Base-by-base conservation (phyloP, 2,113 vertebrate species). In the Lathamus discolor region DNA sequence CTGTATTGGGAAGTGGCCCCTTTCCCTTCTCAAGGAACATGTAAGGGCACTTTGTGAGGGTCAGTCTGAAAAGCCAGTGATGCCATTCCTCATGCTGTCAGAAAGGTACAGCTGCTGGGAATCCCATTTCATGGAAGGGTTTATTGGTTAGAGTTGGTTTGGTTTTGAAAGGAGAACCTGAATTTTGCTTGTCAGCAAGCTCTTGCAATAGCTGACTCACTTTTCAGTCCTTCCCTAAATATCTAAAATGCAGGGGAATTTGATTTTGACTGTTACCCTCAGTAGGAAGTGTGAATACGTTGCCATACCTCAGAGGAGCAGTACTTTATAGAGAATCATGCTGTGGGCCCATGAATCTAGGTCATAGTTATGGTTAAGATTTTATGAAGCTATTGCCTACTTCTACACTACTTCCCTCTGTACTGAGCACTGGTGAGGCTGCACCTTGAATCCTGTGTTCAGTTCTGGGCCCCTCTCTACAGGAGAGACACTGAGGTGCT, bases 1-100 rank as follows among this genome's bases (percentile, higher is more conserved):
- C 66, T 52, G 1, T 7, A 31, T 18, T 1, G 1, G 0, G 6
- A 52, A 64, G 11, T 7, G n/a, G 23, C 31, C 64, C 43, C 52
- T 80, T 20, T 43, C 31, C 33, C 12, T 48, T 59, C 27, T 55
- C 49, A 14, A 67, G 13, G 28, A 66, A 35, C 13, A 51, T 13
- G 55, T 16, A 29, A 86, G 4, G 7, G 51, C 37, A 69, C 51
- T 69, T 83, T 63, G 59, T 62, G 29, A 66, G 61, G 39, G 57
- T 16, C 2, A 1, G 9, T 43, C 67, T 55, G 41, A 83, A 48
- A 24, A 62, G 61, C 18, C 62, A 73, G 72, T 1, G 10, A 61
- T 68, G 27, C 61, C 59, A 44, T 48, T 77, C 44, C 61, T 77
- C 11, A 27, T 2, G 3, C 37, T 54, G 22, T 31, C 61, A 84